phyloP scores from a whole-genome alignment of 2,888 invertebrate genomes.

The Limnephilus lunatus region DNA sequence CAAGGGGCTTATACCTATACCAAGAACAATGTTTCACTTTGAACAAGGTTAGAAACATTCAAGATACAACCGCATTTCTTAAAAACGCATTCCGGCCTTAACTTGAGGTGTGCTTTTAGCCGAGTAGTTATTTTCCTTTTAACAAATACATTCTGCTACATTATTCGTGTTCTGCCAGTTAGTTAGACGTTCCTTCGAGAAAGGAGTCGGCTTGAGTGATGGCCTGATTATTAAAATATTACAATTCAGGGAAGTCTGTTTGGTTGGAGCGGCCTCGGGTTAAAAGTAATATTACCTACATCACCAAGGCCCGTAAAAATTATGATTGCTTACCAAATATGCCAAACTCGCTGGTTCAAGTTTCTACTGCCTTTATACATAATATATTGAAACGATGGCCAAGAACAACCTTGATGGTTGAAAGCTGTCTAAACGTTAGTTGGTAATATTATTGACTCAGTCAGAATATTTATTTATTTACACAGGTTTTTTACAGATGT shows the following conservation, averaged over 20 bases:
- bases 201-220: background rate
- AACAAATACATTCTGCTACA: background rate
- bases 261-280: background rate
- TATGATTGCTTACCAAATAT: background rate
- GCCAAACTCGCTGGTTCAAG: background rate
- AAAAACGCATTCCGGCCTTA: background rate
- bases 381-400: too few species aligned
- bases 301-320: background rate
- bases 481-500: too few species aligned
- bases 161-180: background rate
- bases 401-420: too few species aligned
- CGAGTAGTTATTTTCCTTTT: background rate
- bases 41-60: background rate
- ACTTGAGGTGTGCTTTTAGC: background rate
- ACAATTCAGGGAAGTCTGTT: background rate
- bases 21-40: background rate
- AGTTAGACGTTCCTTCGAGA: background rate
- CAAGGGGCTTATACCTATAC: background rate
- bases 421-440: too few species aligned
- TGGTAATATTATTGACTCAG: too few species aligned
- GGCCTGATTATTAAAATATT: background rate
- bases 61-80: background rate
- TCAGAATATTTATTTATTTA: too few species aligned
- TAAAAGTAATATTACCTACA: background rate
- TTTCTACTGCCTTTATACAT: too few species aligned